Evolutionary conservation across 53 echinoderm and acorn worm species (phyloP), one percentile per base, ranked within the genome.

Genomic region (Pentamera pediparva): DNA sequence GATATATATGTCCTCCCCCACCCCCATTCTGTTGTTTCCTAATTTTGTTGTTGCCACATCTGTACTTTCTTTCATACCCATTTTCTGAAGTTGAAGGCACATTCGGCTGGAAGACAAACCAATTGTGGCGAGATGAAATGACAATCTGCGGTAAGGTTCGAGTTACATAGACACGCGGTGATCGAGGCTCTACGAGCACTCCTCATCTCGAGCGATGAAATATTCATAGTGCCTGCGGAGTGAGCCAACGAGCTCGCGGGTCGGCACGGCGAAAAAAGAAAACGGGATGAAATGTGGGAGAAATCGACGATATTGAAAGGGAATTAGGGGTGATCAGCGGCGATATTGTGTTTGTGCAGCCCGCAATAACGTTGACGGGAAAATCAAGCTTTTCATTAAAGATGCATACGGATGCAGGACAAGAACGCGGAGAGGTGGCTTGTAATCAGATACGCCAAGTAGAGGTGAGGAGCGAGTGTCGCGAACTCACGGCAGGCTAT

Each of bases 401-500:
- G 65, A 65, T 65, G 65, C 65, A 65, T 65, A 65, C 65, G 27
- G 27, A 65, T 65, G 39, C 65, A 65, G 65, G 65, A 39, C 39
- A 40, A 65, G 65, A 36, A 39, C 37, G 65, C 65, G 39, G 37
- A 11, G 45, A 67, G 67, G 67, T 67, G 67, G 67, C 67, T 40
- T 30, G 67, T 45, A 67, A 67, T 67, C 67, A 67, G 67, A 67
- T 67, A 67, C 67, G 67, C 45, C 67, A 43, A 43, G 39, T 4
- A 43, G 67, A 67, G 67, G 67, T 67, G 67, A 67, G 67, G 67
- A 67, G 26, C 67, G 67, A 67, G 67, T 67, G 67, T 67, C 67
- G 67, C 45, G 41, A 43, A 40, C 45, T 39, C 41, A 45, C 67
- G 67, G 41, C 67, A 67, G 67, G 67, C 67, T 67, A 67, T 67